phyloP scores from a whole-genome alignment of 2,888 invertebrate genomes.

The Strigamia maritima region DNA sequence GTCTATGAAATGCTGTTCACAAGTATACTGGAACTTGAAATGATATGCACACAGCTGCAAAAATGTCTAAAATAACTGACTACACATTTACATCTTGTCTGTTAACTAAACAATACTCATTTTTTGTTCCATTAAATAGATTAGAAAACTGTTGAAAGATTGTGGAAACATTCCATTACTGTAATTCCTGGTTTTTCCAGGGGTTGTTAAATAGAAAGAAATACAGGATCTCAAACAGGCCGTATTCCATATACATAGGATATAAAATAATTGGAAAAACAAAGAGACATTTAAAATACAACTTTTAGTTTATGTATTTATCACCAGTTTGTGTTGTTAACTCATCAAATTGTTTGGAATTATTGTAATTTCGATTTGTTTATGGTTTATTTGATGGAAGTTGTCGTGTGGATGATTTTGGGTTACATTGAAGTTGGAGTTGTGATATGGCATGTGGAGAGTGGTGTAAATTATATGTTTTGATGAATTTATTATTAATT shows the following conservation, averaged over 20 bases:
- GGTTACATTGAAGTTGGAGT: no score
- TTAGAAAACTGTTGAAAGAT: background rate
- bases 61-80: background rate
- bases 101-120: background rate
- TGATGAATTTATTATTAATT: no score
- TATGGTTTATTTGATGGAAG: no score
- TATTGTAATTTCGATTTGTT: no score
- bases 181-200: background rate
- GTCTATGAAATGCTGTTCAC: background rate
- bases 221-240: background rate
- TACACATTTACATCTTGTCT: background rate
- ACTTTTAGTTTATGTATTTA: background rate
- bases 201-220: background rate
- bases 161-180: conserved; percentile 21
- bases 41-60: conserved; percentile 10
- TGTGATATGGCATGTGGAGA: no score
- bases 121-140: background rate
- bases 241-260: background rate
- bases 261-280: background rate
- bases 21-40: background rate
- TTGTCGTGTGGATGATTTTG: no score
- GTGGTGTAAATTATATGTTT: no score
- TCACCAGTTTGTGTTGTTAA: background rate
- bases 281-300: background rate
- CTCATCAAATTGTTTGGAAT: background rate